phyloP scores from a whole-genome alignment of 2,888 invertebrate genomes.

The Agrochola circellaris region DNA sequence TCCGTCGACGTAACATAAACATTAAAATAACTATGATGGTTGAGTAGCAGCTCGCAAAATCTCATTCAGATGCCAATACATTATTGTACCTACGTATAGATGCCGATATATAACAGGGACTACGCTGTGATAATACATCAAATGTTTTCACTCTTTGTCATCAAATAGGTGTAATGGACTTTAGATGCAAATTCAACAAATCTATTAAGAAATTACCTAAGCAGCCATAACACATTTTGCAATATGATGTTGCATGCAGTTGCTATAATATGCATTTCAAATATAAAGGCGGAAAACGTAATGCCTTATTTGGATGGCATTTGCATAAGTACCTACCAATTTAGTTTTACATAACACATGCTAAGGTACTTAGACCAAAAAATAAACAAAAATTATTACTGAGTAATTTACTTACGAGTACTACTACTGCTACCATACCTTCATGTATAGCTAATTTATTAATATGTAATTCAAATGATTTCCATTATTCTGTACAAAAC shows the following conservation, averaged over 20 bases:
- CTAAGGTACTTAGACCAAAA: not conserved
- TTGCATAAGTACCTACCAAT: not conserved
- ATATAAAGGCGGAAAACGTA: not conserved
- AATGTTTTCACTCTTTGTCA: constrained; percentile 49
- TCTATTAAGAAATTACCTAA: constrained; percentile 1
- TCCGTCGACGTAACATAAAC: constrained; percentile 81
- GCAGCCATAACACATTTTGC: not conserved
- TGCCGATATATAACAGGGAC: constrained; percentile 30
- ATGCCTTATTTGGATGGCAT: not conserved
- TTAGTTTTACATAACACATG: not conserved
- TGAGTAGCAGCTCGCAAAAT: constrained; percentile 76
- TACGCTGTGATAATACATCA: constrained; percentile 38
- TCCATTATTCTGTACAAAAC: constrained; percentile 45
- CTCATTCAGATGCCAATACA: constrained; percentile 81
- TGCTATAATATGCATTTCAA: too few relatives aligned
- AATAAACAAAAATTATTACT: not conserved
- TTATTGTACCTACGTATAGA: constrained; percentile 59
- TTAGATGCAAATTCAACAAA: constrained; percentile 9
- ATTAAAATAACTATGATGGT: constrained; percentile 83
- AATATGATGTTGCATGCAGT: not conserved
- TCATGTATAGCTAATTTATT: not conserved
- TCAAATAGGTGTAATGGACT: constrained; percentile 21
- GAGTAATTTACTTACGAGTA: not conserved
- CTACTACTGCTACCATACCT: not conserved
- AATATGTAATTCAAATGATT: constrained; percentile 31